A percentile compares a stretch with the other conserved stretches of the same genome.
These are phyloP conservation scores for Erebia ligea DNA, from an alignment of 2,888 invertebrate species.

Conservation along the genomic window DNA sequence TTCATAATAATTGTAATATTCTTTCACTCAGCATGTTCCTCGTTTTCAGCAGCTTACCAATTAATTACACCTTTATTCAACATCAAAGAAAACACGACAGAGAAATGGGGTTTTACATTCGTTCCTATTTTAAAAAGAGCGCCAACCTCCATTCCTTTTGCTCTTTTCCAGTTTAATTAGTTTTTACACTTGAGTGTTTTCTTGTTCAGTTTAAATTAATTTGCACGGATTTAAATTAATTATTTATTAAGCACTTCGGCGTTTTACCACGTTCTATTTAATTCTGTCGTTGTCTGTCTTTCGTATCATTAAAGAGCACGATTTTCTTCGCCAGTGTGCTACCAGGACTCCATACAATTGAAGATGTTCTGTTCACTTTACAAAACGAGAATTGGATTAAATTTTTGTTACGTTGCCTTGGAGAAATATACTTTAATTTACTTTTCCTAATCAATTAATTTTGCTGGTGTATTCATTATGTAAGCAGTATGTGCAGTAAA, in stretches of 20 bases:
- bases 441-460: not conserved
- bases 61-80: constrained; percentile 10
- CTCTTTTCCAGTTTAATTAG: constrained; percentile 10
- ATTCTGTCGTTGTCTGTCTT: no score
- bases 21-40: constrained; percentile 6
- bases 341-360: not conserved
- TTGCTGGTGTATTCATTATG: not conserved
- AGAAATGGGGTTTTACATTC: constrained; percentile 12
- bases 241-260: not conserved
- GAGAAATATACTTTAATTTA: not conserved
- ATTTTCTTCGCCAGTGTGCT: not conserved
- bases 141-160: constrained; percentile 1
- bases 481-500: not conserved
- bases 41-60: constrained; percentile 4
- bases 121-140: constrained; percentile 16
- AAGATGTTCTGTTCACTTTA: not conserved
- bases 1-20: not conserved
- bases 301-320: not conserved
- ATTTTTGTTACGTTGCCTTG: not conserved
- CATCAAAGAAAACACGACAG: constrained; percentile 7
- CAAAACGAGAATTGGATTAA: not conserved
- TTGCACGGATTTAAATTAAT: not conserved
- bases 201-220: constrained; percentile 4
- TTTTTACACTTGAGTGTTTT: constrained; percentile 5
- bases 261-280: no score